Evolutionary conservation across 2,113 vertebrate genomes (phyloP).

Genomic region (Pelusios castaneus): DNA sequence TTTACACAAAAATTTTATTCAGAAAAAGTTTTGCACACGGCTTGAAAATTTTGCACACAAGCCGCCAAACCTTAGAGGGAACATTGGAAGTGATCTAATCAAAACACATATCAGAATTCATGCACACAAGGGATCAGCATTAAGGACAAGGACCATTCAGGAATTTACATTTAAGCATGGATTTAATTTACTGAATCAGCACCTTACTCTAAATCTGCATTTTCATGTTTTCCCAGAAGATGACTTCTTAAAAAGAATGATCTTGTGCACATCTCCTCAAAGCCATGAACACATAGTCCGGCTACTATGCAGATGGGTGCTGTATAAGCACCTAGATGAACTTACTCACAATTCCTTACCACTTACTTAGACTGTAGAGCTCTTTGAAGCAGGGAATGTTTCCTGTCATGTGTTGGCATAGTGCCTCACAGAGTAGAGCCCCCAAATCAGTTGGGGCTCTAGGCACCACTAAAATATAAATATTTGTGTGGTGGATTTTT

Average conservation of each 20-base stretch:
- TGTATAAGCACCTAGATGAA: not conserved
- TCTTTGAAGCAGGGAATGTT: no score
- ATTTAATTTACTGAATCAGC: not conserved
- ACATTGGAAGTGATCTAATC: not conserved
- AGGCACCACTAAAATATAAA: no score
- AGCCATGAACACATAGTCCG: not conserved
- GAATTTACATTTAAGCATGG: not conserved
- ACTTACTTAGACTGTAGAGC: no score
- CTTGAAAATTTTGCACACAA: no score
- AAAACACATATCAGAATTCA: not conserved
- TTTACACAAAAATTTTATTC: no score
- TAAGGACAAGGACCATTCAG: not conserved
- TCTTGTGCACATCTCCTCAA: not conserved
- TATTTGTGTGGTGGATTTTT: no score
- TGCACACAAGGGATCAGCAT: not conserved
- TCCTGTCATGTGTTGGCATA: no score
- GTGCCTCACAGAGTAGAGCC: no score
- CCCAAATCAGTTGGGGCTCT: no score
- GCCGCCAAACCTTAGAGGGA: no score
- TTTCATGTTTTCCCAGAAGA: not conserved
- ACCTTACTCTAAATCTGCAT: not conserved
- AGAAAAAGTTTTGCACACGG: no score
- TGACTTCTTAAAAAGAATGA: not conserved
- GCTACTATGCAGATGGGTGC: not conserved
- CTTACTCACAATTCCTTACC: not conserved